Conservation (phyloP, 2,113 vertebrate species). For the Burhinus oedicnemus region DNA sequence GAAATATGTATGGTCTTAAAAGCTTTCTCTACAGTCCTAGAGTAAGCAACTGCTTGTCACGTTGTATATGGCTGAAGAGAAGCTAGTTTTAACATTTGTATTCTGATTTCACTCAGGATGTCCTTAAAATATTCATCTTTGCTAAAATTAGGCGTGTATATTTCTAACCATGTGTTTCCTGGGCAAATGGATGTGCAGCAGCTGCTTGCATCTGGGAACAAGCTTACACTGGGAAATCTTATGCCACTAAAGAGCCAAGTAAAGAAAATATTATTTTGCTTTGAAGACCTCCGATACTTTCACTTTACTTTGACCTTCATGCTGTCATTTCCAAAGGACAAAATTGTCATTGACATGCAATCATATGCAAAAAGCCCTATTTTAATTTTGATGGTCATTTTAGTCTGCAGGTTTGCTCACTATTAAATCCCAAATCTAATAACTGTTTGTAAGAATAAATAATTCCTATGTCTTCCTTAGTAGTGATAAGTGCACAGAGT, state of each 20-base stretch:
- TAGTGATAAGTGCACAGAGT: not conserved
- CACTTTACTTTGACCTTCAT: not conserved
- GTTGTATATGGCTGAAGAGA: not conserved
- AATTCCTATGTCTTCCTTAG: not conserved
- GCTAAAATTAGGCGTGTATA: slow-evolving; percentile 45
- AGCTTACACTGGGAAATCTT: slow-evolving; percentile 22
- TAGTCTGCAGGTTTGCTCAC: not conserved
- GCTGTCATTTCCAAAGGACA: not conserved
- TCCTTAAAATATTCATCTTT: slow-evolving; percentile 52
- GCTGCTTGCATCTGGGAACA: slow-evolving; percentile 40
- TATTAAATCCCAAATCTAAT: not conserved
- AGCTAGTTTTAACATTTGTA: slow-evolving; percentile 30
- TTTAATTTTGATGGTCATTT: not conserved
- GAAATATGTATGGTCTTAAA: slow-evolving; percentile 6
- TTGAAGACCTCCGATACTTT: not conserved
- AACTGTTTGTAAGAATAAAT: not conserved
- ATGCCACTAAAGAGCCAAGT: not conserved
- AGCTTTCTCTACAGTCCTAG: not conserved
- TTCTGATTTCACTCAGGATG: slow-evolving; percentile 35
- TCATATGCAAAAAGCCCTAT: not conserved
- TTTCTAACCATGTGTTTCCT: slow-evolving; percentile 49
- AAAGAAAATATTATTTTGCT: not conserved
- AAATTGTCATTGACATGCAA: not conserved
- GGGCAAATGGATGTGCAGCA: not conserved
- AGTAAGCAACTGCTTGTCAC: not conserved